Evolutionary conservation across 2,113 vertebrate genomes (phyloP), one percentile per base, ranked within the genome.

Genomic region (Eubucco bourcierii): DNA sequence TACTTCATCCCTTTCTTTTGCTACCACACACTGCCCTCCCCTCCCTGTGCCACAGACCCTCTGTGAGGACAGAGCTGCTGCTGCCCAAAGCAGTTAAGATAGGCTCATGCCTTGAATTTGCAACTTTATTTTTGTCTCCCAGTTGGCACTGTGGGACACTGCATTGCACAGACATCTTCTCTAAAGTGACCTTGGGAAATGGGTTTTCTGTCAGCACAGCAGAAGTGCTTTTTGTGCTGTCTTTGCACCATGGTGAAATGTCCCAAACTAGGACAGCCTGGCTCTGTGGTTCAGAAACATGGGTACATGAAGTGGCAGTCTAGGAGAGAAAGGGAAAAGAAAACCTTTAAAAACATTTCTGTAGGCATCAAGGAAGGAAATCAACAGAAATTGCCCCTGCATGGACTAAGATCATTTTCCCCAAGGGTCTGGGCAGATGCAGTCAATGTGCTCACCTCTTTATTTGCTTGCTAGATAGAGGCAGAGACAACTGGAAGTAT

Each of bases 1-100:
- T 91, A 90, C 80, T 66, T 85, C 44, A 88, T 63, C 15, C 10
- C n/a, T 91, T 90, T 84, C 47, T 89, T 82, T 52, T 77, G 23
- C 39, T 73, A 39, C 82, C 73, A 80, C 31, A 83, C n/a, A 29
- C 17, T 6, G 25, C 66, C 9, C 20, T 80, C 29, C 29, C 70
- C 52, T 80, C 6, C 34, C 20, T 55, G 2, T 80, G 77, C 85
- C 73, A 59, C 46, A 77, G 52, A 17, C 16, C 25, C 12, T 21
- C 25, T 72, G 37, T n/a, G 29, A 90, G 41, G 23, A 84, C n/a
- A 66, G 18, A 66, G 18, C 12, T 73, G 55, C 23, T 85, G 29
- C 29, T 70, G n/a, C 73, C 20, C 12, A 50, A 28, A 91, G 61
- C 23, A 53, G 10, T 53, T 79, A 85, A 61, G 47, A 91, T 80